Conservation (phyloP, 2,888 invertebrate species). For the Eudemis profundana region DNA sequence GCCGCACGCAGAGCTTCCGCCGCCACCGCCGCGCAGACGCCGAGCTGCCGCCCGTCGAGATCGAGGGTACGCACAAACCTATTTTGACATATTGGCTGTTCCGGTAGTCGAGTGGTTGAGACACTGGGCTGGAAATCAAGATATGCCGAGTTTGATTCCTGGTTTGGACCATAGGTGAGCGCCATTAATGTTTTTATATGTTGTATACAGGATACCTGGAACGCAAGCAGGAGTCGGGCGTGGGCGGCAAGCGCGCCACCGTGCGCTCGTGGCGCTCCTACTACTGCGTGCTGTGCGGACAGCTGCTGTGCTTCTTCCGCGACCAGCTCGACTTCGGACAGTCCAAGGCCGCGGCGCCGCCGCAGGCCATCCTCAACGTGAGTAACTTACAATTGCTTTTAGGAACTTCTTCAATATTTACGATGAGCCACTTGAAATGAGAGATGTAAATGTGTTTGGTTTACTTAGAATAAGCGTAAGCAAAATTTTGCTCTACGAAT, state of each 20-base stretch:
- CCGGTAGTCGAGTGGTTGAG: no score
- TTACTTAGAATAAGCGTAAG: no score
- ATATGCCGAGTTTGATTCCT: no score
- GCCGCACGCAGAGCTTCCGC: conserved; percentile 94
- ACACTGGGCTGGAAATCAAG: no score
- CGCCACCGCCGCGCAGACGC: conserved; percentile 87
- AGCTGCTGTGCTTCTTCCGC: conserved; percentile 98
- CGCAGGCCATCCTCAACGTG: conserved; percentile 89
- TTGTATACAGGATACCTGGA: conserved; percentile 87
- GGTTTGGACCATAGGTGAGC: no score
- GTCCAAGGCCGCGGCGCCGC: conserved; percentile 95
- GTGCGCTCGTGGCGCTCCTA: conserved; percentile 98
- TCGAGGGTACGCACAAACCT: no score
- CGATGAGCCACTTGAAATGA: no score
- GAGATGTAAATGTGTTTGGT: no score
- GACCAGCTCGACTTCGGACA: conserved; percentile 95
- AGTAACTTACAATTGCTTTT: no score
- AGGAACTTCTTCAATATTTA: no score
- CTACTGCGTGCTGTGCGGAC: conserved; percentile 98
- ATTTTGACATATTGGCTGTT: no score
- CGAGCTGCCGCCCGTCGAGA: conserved; percentile 95
- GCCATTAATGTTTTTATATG: neutral
- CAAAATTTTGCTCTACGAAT: no score
- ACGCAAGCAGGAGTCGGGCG: conserved; percentile 96
- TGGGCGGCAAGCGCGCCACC: conserved; percentile 97